A percentile compares a stretch with the other conserved stretches of the same genome.
Conservation (phyloP, 2,113 vertebrate genomes). For the Peromyscus californicus region DNA sequence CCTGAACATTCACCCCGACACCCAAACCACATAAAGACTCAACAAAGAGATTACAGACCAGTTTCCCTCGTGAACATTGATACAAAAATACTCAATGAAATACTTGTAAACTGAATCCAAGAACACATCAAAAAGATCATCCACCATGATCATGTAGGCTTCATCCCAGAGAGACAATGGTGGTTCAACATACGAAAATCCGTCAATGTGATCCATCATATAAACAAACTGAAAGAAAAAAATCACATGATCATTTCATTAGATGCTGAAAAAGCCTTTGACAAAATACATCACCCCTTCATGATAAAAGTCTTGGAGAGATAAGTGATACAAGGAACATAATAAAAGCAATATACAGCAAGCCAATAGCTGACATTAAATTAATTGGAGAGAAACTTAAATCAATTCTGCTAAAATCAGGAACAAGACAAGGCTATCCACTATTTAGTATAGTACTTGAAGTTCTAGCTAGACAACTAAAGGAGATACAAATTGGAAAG, state of each 20-base stretch:
- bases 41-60: background rate
- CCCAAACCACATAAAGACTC: background rate
- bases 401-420: background rate
- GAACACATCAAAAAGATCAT: background rate
- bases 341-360: background rate
- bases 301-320: background rate
- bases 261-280: background rate
- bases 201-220: background rate
- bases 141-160: background rate
- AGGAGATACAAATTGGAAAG: background rate
- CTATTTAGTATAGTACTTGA: background rate
- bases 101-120: background rate
- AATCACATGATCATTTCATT: background rate
- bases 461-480: background rate
- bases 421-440: background rate
- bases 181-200: background rate
- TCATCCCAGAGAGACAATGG: background rate
- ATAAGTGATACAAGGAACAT: background rate
- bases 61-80: background rate
- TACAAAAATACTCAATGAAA: background rate
- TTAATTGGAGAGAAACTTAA: background rate
- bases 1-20: background rate
- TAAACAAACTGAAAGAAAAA: background rate
- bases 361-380: background rate
- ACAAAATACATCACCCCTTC: background rate